These are phyloP conservation scores for Probaryconus sp. DNA, from an alignment of 1,140 invertebrate species.

Conservation along the genomic window DNA sequence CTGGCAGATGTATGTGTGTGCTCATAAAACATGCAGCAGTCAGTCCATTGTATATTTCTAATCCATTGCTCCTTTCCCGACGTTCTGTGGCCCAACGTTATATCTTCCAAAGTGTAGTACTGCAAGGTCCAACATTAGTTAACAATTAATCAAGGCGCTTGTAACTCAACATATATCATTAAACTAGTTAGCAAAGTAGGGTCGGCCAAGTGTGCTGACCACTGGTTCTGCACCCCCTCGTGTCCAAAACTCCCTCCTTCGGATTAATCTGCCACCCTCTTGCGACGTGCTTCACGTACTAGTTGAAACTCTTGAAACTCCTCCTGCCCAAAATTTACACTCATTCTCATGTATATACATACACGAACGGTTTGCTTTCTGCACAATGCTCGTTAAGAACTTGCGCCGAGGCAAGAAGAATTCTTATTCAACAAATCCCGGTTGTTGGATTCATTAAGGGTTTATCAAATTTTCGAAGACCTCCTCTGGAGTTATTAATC, in stretches of 20 bases:
- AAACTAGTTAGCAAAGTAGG: constrained; percentile 80
- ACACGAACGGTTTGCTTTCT: constrained; percentile 37
- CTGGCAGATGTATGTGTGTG: constrained; percentile 1
- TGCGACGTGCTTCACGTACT: constrained; percentile 73
- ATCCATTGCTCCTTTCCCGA: constrained; percentile 55
- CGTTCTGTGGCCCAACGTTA: constrained; percentile 48
- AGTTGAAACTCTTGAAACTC: constrained; percentile 77
- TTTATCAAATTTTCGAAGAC: no score
- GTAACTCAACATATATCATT: constrained; percentile 80
- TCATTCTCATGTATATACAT: constrained; percentile 49
- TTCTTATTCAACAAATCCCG: constrained; percentile 39
- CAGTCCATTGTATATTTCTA: constrained; percentile 54
- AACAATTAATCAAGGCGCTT: constrained; percentile 80
- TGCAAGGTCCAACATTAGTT: constrained; percentile 79
- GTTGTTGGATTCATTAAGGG: no score
- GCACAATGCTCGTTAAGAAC: constrained; percentile 64
- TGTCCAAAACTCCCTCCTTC: constrained; percentile 63
- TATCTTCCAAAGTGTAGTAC: constrained; percentile 67
- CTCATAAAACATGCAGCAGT: constrained; percentile 17
- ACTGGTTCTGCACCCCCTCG: constrained; percentile 72
- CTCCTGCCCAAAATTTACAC: constrained; percentile 66
- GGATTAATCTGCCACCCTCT: constrained; percentile 65
- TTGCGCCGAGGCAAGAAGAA: constrained; percentile 3
- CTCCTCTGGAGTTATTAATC: constrained; percentile 12
- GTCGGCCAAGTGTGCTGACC: constrained; percentile 79